These are phyloP conservation scores for Cettia cetti DNA, from an alignment of 2,113 vertebrate genomes.

Conservation along the genomic window DNA sequence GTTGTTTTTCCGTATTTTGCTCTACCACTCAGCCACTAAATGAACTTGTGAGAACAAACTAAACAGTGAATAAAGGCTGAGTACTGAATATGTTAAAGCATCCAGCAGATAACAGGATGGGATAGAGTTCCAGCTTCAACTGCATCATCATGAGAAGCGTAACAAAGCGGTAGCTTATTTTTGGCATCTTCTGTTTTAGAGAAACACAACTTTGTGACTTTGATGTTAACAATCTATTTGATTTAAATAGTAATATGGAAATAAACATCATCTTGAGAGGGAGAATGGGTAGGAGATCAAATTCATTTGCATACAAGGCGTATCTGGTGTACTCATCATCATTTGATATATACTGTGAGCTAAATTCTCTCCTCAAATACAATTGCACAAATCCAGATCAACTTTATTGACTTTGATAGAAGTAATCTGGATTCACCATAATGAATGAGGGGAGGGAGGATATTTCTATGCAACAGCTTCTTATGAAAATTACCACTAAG, in stretches of 20 bases:
- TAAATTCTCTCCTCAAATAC: not conserved
- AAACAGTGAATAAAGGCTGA: not conserved
- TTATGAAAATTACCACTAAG: not conserved
- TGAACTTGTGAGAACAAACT: not conserved
- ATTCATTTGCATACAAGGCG: not conserved
- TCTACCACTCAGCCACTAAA: not conserved
- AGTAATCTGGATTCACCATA: not conserved
- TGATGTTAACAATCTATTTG: not conserved
- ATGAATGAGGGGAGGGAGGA: accelerated
- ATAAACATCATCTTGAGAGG: not conserved
- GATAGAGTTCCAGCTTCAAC: not conserved
- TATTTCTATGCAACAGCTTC: not conserved
- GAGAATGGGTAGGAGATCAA: not conserved
- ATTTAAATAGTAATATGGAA: not conserved
- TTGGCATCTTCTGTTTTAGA: not conserved
- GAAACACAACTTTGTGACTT: not conserved
- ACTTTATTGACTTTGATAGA: not conserved
- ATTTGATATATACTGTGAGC: not conserved
- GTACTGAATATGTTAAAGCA: not conserved
- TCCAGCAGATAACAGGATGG: not conserved
- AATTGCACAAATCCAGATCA: not conserved
- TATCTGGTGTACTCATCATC: not conserved
- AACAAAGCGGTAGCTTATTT: not conserved
- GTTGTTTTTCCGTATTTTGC: not conserved
- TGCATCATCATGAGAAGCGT: not conserved